These are phyloP conservation scores for Phyllotreta striolata DNA, from an alignment of 2,888 invertebrate species.

Conservation along the genomic window DNA sequence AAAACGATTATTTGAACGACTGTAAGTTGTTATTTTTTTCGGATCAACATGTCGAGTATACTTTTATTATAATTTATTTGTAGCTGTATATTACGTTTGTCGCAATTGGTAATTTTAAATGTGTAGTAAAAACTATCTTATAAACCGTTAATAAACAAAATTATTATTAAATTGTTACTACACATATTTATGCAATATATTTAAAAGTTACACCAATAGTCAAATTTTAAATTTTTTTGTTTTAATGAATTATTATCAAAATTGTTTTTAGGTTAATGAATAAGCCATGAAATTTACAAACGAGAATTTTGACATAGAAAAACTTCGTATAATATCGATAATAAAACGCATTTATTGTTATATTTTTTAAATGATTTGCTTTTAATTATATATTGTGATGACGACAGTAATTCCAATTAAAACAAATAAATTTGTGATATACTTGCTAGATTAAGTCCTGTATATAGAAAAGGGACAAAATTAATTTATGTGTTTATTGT, in stretches of 20 bases:
- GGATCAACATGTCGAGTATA: neutral
- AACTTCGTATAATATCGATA: slow-evolving; percentile 28
- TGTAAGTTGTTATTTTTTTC: neutral
- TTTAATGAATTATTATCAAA: too few relatives aligned
- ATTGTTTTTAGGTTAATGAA: neutral
- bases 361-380: slow-evolving; percentile 53
- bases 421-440: slow-evolving; percentile 62
- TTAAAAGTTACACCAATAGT: too few relatives aligned
- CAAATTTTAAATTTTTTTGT: too few relatives aligned
- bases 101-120: too few relatives aligned
- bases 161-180: too few relatives aligned
- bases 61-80: too few relatives aligned
- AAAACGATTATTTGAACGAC: too few relatives aligned
- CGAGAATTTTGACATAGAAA: slow-evolving; percentile 14
- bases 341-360: slow-evolving; percentile 49
- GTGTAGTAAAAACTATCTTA: too few relatives aligned
- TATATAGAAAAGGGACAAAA: slow-evolving; percentile 46
- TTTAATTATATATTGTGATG: slow-evolving; percentile 59
- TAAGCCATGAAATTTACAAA: neutral
- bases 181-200: too few relatives aligned
- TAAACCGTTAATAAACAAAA: too few relatives aligned
- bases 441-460: slow-evolving; percentile 51
- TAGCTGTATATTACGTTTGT: too few relatives aligned
- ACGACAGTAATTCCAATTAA: slow-evolving; percentile 58
- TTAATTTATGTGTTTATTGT: slow-evolving; percentile 33